These are phyloP conservation scores for Papilio polyxenes DNA, from an alignment of 1,140 invertebrate genomes.

Conservation along the genomic window DNA sequence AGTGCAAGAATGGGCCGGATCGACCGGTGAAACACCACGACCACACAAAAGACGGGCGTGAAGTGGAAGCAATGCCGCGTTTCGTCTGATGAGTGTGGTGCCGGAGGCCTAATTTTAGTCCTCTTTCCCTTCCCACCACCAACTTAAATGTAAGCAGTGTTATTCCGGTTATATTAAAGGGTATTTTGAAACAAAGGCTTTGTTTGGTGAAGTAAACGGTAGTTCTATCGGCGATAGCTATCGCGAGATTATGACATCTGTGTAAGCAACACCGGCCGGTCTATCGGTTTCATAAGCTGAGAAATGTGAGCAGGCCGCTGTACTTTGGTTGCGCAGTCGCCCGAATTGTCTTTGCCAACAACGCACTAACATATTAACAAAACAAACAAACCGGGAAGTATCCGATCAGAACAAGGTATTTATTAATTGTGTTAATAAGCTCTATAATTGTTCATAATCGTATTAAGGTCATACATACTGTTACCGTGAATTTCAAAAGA, in stretches of 20 bases:
- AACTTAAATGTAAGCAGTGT: neutral
- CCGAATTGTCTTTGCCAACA: slow-evolving; percentile 24
- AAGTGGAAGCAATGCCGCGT: too few species aligned
- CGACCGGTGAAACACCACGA: too few species aligned
- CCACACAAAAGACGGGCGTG: too few species aligned
- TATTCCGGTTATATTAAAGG: neutral
- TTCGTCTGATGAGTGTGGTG: too few species aligned
- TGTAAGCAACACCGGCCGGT: slow-evolving; percentile 49
- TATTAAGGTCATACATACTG: neutral
- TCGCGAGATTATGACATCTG: slow-evolving; percentile 38
- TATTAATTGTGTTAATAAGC: neutral
- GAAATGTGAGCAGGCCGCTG: slow-evolving; percentile 46
- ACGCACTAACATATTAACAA: neutral
- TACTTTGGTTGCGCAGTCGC: slow-evolving; percentile 42
- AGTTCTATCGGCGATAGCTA: slow-evolving; percentile 27
- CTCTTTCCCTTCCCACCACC: too few species aligned
- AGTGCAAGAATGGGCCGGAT: too few species aligned
- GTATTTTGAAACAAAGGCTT: neutral
- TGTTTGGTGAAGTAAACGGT: slow-evolving; percentile 3
- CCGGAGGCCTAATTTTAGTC: too few species aligned
- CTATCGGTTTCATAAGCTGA: slow-evolving; percentile 52
- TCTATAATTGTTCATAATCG: neutral
- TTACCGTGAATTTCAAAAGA: too few species aligned
- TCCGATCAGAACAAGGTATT: neutral
- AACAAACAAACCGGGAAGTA: slow-evolving; percentile 21